These are phyloP conservation scores for Lophius piscatorius DNA, from an alignment of 2,113 vertebrate genomes.

Conservation along the genomic window DNA sequence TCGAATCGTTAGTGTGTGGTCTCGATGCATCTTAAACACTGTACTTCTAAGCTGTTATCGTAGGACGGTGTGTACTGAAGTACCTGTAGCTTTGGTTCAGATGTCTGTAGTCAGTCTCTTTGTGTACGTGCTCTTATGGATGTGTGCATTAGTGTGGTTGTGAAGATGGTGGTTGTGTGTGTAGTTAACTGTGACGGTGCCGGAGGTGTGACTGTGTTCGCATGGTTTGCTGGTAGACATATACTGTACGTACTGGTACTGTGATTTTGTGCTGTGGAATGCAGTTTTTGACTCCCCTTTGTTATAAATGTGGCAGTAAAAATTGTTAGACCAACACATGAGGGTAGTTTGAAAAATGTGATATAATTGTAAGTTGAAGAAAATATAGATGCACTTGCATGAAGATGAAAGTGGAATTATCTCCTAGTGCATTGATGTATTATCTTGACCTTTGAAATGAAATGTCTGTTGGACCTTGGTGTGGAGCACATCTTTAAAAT, in stretches of 20 bases:
- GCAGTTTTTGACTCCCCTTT: conserved; percentile 74
- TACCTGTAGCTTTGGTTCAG: conserved; percentile 64
- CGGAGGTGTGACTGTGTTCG: conserved; percentile 41
- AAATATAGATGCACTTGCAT: conserved; percentile 37
- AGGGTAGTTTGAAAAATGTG: conserved; percentile 33
- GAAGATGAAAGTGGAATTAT: conserved; percentile 42
- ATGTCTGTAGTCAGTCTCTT: conserved; percentile 46
- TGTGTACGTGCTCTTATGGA: conserved; percentile 5
- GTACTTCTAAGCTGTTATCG: conserved; percentile 57
- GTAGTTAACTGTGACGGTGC: not conserved
- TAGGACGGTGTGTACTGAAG: conserved; percentile 63
- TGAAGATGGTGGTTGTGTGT: conserved; percentile 6
- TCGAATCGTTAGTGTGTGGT: conserved; percentile 63
- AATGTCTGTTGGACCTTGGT: conserved; percentile 51
- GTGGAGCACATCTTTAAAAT: conserved; percentile 39
- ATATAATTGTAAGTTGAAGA: conserved; percentile 54
- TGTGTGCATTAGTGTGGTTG: conserved; percentile 20
- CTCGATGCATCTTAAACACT: conserved; percentile 49
- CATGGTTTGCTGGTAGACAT: conserved; percentile 66
- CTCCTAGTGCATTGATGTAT: conserved; percentile 53
- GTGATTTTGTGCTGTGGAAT: conserved; percentile 77
- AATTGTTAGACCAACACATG: conserved; percentile 50
- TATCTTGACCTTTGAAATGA: conserved; percentile 47
- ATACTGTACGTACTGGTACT: conserved; percentile 74
- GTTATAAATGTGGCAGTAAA: conserved; percentile 64